These are phyloP conservation scores for Spatula versicolor DNA, from an alignment of 2,797 vertebrate genomes.

Conservation along the genomic window DNA sequence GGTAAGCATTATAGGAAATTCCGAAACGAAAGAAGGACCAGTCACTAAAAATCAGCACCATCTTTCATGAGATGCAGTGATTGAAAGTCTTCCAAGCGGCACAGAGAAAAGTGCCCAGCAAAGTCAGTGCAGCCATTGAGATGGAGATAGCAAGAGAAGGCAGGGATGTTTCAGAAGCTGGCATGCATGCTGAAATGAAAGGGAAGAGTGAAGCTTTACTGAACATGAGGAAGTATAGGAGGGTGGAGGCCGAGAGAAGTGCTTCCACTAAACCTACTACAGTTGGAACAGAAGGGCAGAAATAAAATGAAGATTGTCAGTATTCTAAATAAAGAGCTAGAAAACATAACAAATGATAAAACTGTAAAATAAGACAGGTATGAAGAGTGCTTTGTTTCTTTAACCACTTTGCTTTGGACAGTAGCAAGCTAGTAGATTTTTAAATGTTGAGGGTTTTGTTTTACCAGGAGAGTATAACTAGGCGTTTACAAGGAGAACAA, in stretches of 20 bases:
- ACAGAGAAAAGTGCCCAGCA: neutral
- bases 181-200: neutral
- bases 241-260: neutral
- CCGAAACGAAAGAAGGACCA: neutral
- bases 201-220: neutral
- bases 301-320: neutral
- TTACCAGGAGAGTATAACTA: neutral
- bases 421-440: neutral
- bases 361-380: neutral
- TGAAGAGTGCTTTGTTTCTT: neutral
- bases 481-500: conserved; percentile 26
- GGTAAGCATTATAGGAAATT: neutral
- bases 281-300: neutral
- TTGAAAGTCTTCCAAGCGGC: neutral
- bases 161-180: neutral
- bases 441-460: neutral
- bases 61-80: neutral
- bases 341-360: neutral
- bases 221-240: neutral
- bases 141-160: neutral
- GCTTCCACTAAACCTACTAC: neutral
- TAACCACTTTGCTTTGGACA: neutral
- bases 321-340: neutral
- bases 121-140: neutral
- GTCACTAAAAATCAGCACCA: neutral